Base-by-base conservation (phyloP, 1,140 invertebrate genomes). In the Ectropis grisescens region DNA sequence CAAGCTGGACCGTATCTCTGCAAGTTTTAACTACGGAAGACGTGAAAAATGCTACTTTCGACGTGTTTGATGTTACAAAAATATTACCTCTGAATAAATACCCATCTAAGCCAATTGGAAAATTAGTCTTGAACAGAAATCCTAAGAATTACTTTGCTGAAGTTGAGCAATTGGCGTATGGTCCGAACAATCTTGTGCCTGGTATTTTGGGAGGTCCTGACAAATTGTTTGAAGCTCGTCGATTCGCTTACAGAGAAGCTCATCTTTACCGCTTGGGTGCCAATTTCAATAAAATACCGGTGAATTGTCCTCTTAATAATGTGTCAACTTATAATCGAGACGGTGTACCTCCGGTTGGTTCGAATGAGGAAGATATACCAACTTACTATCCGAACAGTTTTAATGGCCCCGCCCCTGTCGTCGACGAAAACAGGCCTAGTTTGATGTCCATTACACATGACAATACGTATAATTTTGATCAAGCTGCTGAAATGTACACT, bases 311-410 rank as follows among this genome's bases (percentile, higher is more conserved):
- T 3, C 74, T 78, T 24, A n/a, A n/a, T n/a, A n/a, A n/a, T n/a
- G 56, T 72, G 2, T 74, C 76, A 24, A 59, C 9, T 22, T 96
- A 93, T 62, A 92, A 96, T 66, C 86, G 95, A n/a, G 95, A 98
- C 75, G 96, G 96, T 4, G 72, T 82, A 11, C 88, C 89, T 76
- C 84, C 87, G 8, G 61, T 85, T 9, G 80, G 86, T 52, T 82
- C 87, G 27, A 90, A 88, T 53, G 85, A 90, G 82, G 88, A 82
- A 50, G 91, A 91, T 30, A 90, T 90, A 7, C 96, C 96, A 2
- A 97, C 97, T 78, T 98, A 98, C 68, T 96, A 88, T 82, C 97
- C 97, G 0, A 98, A 98, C 75, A 95, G 94, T 41, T 99, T 97
- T 67, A 80, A 83, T 38, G 95, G 95, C 0, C 93, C 94, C 0